phyloP scores from a whole-genome alignment of 1,140 invertebrate genomes.

The Cydia splendana region DNA sequence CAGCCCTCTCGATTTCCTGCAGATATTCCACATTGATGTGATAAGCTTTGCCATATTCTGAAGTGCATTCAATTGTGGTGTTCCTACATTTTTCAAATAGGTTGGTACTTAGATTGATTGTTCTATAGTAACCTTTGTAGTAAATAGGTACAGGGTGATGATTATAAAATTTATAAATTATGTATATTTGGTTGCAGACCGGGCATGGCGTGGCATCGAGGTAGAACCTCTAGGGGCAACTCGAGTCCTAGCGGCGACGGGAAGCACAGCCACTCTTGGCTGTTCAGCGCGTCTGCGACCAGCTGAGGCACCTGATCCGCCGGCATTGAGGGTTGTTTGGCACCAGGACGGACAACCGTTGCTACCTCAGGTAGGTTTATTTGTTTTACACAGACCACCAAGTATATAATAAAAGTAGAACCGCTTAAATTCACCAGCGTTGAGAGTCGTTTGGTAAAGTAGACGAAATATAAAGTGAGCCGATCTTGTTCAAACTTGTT shows the following conservation, averaged over 20 bases:
- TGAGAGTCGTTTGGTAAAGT: conserved; percentile 55
- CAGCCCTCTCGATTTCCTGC: too few relatives aligned
- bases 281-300: conserved; percentile 62
- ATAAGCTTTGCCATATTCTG: too few relatives aligned
- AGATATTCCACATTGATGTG: too few relatives aligned
- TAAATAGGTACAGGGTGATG: background rate
- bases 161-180: background rate
- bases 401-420: too few relatives aligned
- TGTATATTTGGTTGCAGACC: background rate
- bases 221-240: background rate
- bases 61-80: too few relatives aligned
- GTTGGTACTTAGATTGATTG: background rate
- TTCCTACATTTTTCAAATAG: too few relatives aligned
- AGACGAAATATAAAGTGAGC: too few relatives aligned
- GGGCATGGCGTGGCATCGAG: background rate
- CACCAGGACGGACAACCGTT: conserved; percentile 52
- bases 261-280: conserved; percentile 60
- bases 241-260: conserved; percentile 42
- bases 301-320: conserved; percentile 41
- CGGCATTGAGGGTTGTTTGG: conserved; percentile 62
- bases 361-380: conserved; percentile 52
- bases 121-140: background rate
- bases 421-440: conserved; percentile 44
- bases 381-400: too few relatives aligned
- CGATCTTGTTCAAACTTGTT: too few relatives aligned